phyloP scores from a whole-genome alignment of 2,797 vertebrate genomes.

The Gobio occitaniae region DNA sequence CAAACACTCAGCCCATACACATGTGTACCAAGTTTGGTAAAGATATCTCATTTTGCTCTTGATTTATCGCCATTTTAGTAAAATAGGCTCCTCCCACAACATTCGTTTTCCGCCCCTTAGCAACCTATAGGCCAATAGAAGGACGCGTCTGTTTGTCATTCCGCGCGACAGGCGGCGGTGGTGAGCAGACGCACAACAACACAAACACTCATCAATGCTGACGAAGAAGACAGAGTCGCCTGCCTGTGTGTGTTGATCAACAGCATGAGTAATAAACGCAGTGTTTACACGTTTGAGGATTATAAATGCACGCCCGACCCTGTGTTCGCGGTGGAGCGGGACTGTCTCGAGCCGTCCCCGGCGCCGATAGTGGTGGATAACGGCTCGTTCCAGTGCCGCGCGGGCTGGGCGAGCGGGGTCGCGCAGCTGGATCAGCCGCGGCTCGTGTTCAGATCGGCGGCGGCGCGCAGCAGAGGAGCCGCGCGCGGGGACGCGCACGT shows the following conservation, averaged over 20 bases:
- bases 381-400: conserved; percentile 92
- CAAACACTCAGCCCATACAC: too few species aligned
- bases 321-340: conserved; percentile 70
- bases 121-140: too few species aligned
- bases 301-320: conserved; percentile 83
- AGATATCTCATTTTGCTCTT: too few species aligned
- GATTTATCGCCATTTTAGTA: too few species aligned
- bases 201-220: conserved; percentile 37
- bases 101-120: too few species aligned
- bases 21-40: too few species aligned
- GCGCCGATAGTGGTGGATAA: conserved; percentile 91
- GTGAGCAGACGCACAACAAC: background rate
- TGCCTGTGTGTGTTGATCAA: too few species aligned
- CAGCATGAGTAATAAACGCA: conserved; percentile 45
- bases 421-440: conserved; percentile 68
- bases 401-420: conserved; percentile 83
- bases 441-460: conserved; percentile 87
- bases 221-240: conserved; percentile 48
- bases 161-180: background rate
- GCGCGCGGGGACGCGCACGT: conserved; percentile 89
- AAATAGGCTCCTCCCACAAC: too few species aligned
- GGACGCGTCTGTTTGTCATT: too few species aligned
- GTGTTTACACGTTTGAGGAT: conserved; percentile 88
- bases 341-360: conserved; percentile 57
- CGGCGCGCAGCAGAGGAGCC: conserved; percentile 88